A percentile compares a stretch with the other conserved stretches of the same genome.
These are phyloP conservation scores for Drosophila gaucha DNA, from an alignment of 2,888 invertebrate species.

Conservation along the genomic window DNA sequence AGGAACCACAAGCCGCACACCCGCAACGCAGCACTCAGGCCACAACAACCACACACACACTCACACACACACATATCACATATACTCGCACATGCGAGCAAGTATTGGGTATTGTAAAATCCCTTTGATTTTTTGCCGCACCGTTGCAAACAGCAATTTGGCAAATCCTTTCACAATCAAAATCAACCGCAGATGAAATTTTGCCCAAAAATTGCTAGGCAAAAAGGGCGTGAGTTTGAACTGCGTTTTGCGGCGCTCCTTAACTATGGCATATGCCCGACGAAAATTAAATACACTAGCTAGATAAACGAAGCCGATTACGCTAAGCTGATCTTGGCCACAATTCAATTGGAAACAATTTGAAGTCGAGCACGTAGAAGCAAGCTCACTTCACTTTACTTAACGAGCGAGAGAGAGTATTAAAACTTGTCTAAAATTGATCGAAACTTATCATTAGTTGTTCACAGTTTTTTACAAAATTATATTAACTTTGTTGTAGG, in stretches of 20 bases:
- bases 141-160: constrained; percentile 82
- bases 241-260: constrained; percentile 21
- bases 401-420: neutral
- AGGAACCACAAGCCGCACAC: constrained; percentile 69
- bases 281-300: constrained; percentile 26
- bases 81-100: constrained; percentile 17
- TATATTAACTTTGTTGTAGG: neutral
- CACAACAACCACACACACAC: constrained; percentile 38
- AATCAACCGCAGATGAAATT: constrained; percentile 83
- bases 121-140: constrained; percentile 81
- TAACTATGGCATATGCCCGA: constrained; percentile 36
- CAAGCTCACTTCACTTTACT: neutral
- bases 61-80: constrained; percentile 10
- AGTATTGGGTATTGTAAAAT: constrained; percentile 78
- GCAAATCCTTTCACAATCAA: constrained; percentile 83
- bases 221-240: constrained; percentile 44
- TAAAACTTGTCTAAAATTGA: neutral
- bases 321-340: neutral
- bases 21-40: constrained; percentile 47
- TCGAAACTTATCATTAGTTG: neutral
- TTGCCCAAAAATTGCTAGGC: constrained; percentile 67
- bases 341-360: neutral
- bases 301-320: constrained; percentile 1
- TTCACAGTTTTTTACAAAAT: neutral
- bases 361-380: neutral